Conservation (phyloP, 2,797 vertebrate species). For the Hippoglossus hippoglossus region DNA sequence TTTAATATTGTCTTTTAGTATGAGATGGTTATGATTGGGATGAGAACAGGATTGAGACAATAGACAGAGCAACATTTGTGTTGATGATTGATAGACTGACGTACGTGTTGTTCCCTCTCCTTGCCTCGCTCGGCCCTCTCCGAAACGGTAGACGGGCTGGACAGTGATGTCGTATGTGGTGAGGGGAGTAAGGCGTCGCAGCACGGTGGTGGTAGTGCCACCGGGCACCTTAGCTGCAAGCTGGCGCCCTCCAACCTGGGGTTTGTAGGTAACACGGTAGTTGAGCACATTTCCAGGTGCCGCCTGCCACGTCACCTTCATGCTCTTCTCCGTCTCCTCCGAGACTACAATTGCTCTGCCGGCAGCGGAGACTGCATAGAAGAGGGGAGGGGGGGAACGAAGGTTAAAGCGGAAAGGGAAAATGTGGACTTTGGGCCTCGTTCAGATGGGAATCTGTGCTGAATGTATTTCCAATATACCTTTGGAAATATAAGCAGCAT, state of each 20-base stretch:
- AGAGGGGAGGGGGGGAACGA: slow-evolving; percentile 8
- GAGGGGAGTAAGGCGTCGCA: slow-evolving; percentile 89
- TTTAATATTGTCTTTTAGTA: no score
- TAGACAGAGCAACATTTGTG: no score
- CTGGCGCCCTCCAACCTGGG: slow-evolving; percentile 87
- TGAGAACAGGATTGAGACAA: background rate
- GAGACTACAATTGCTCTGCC: slow-evolving; percentile 88
- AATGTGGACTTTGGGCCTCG: slow-evolving; percentile 38
- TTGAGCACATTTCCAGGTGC: slow-evolving; percentile 94
- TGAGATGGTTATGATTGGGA: no score
- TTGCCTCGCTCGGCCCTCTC: slow-evolving; percentile 93
- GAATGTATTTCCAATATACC: slow-evolving; percentile 62
- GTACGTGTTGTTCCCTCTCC: slow-evolving; percentile 95
- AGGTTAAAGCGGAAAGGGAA: slow-evolving; percentile 23
- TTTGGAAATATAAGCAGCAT: slow-evolving; percentile 58
- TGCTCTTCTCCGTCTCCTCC: slow-evolving; percentile 92
- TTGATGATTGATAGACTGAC: slow-evolving; percentile 47
- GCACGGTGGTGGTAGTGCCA: slow-evolving; percentile 84
- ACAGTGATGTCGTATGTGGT: slow-evolving; percentile 94
- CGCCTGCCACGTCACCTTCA: slow-evolving; percentile 93
- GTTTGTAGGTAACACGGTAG: slow-evolving; percentile 93
- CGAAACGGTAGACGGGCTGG: slow-evolving; percentile 91
- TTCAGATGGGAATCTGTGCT: slow-evolving; percentile 41
- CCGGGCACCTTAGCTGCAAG: slow-evolving; percentile 90
- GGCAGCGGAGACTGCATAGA: slow-evolving; percentile 87